Evolutionary conservation across 2,113 vertebrate species (phyloP).

Genomic region (Hyperopisus bebe): DNA sequence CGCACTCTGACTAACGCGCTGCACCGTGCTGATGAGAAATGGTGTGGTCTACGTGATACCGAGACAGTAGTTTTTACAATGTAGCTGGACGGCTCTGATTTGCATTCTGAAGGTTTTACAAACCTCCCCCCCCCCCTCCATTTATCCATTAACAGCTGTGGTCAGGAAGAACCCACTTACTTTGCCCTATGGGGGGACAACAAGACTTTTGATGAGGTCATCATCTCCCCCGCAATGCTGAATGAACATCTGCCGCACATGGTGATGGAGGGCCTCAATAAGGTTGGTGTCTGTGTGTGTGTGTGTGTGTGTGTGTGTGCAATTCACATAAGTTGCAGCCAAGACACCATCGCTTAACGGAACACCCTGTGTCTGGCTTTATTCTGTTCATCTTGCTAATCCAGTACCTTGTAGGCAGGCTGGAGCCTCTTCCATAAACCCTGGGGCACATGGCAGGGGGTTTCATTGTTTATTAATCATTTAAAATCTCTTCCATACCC

Average conservation of each 20-base stretch:
- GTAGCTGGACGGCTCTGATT: not conserved
- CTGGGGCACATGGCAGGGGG: not conserved
- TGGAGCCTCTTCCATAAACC: not conserved
- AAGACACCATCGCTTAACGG: not conserved
- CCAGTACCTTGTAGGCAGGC: not conserved
- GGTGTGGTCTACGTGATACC: not conserved
- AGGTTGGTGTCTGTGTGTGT: constrained; percentile 62
- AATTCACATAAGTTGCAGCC: not conserved
- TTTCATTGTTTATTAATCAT: not conserved
- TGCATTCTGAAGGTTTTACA: not conserved
- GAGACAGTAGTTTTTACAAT: not conserved
- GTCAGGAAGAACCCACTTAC: constrained; percentile 95
- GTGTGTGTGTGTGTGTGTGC: constrained; percentile 21
- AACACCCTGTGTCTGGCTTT: not conserved
- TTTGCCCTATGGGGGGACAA: constrained; percentile 98
- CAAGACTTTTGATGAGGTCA: constrained; percentile 94
- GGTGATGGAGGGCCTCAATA: constrained; percentile 96
- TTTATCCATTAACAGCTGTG: constrained; percentile 66
- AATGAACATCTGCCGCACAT: constrained; percentile 95
- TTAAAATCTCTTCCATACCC: not conserved
- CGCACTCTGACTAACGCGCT: not conserved
- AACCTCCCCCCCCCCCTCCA: not conserved
- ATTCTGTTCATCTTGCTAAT: not conserved
- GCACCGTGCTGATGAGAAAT: not conserved
- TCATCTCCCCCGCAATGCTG: constrained; percentile 96